Evolutionary conservation across 2,888 invertebrate species (phyloP), one percentile per base, ranked within the genome.

Genomic region (Pseudoips prasinana): DNA sequence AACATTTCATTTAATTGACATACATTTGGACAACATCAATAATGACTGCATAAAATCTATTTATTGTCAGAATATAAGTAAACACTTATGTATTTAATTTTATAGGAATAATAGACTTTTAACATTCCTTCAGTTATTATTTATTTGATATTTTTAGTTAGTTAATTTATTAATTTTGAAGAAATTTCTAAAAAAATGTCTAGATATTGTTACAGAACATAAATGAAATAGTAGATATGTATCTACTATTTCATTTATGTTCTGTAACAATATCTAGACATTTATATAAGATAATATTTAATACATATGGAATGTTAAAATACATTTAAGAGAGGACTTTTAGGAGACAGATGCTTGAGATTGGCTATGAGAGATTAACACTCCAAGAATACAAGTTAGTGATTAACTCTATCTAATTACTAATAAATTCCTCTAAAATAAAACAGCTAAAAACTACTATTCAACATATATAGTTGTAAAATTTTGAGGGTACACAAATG

Each of bases 1-100:
- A 78, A 80, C 71, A 78, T 39, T 73, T 72, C 65, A 66, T 72
- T 71, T 77, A 82, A 84, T 75, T 83, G 75, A 78, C 76, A 64
- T 60, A 73, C 55, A 59, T 65, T 63, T 66, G 54, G 57, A 72
- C 69, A 73, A 74, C 71, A 71, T 64, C 53, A 59, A 67, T 62
- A 64, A 54, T 56, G 45, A 52, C 38, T 35, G 31, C 58, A 52
- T 52, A 58, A 42, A 35, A 46, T 57, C 58, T 75, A 75, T 63
- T 81, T 82, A 82, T 82, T 82, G 81, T 82, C 81, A 65, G 70
- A 56, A 55, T 61, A 60, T 45, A 56, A 59, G 42, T 56, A 46
- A 48, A 53, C 37, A 51, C 42, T 43, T 39, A 46, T 14, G 14
- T 5, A 5, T 14, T 14, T 39, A 33, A 23, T 41, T 39, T 29